phyloP scores from a whole-genome alignment of 2,113 vertebrate species.

The Cynoglossus semilaevis region DNA sequence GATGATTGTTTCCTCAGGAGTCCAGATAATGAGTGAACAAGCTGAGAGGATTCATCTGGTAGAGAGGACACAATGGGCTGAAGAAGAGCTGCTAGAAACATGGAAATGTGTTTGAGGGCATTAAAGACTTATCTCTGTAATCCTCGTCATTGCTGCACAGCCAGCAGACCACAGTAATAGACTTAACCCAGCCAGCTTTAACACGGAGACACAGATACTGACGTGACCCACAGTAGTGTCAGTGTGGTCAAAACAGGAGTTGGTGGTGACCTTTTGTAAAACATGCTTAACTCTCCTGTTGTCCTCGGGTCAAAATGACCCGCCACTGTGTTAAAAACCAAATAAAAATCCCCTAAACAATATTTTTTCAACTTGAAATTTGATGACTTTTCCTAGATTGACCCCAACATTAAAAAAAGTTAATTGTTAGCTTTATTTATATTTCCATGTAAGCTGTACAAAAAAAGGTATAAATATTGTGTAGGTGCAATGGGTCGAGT shows the following conservation, averaged over 20 bases:
- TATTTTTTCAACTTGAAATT: no score
- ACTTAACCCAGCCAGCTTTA: conserved; percentile 62
- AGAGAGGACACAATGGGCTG: conserved; percentile 6
- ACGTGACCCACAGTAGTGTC: background rate
- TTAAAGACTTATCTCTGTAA: conserved; percentile 72
- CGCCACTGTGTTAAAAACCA: no score
- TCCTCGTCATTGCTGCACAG: conserved; percentile 71
- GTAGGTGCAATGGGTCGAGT: no score
- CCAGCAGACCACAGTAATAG: conserved; percentile 65
- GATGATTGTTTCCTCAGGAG: conserved; percentile 28
- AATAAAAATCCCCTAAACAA: no score
- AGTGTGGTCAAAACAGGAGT: background rate
- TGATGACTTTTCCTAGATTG: no score
- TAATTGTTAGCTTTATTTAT: no score
- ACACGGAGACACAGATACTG: conserved; percentile 17
- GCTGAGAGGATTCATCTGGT: conserved; percentile 13
- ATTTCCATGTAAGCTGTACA: no score
- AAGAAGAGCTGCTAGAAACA: conserved; percentile 17
- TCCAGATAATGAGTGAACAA: conserved; percentile 32
- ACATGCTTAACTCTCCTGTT: no score
- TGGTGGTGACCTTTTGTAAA: conserved; percentile 1
- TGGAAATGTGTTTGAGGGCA: conserved; percentile 51
- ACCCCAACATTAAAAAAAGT: no score
- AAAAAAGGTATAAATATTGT: no score
- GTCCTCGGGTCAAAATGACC: no score